Evolutionary conservation across 1,140 invertebrate genomes (phyloP).

Genomic region (Cyclargus thomasi): DNA sequence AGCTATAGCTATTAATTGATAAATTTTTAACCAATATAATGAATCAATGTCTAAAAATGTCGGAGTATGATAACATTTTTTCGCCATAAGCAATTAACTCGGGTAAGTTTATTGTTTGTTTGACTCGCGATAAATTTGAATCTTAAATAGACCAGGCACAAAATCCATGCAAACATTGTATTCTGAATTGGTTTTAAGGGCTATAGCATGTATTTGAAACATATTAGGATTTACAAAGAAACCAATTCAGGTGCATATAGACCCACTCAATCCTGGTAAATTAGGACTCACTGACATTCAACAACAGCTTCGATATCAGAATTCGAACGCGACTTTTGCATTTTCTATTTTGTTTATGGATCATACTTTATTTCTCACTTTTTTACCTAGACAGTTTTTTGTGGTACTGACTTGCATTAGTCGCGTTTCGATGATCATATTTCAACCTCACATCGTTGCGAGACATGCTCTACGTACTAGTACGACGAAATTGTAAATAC

Average conservation of each 20-base stretch:
- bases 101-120: constrained; percentile 27
- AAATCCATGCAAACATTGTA: constrained; percentile 31
- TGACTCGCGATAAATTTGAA: constrained; percentile 10
- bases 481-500: constrained; percentile 76
- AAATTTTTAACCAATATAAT: constrained; percentile 32
- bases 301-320: neutral
- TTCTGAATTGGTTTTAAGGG: constrained; percentile 21
- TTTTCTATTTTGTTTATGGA: neutral
- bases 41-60: constrained; percentile 21
- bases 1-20: constrained; percentile 28
- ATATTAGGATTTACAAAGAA: neutral
- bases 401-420: neutral
- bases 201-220: neutral
- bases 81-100: constrained; percentile 24
- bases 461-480: constrained; percentile 64
- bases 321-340: constrained; percentile 12
- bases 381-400: neutral
- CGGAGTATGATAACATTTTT: constrained; percentile 18
- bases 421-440: constrained; percentile 8
- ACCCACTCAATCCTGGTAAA: neutral
- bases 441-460: constrained; percentile 49
- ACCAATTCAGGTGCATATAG: constrained; percentile 19
- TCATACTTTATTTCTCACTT: neutral
- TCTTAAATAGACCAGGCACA: constrained; percentile 38
- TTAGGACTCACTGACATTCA: constrained; percentile 12